Evolutionary conservation across 2,888 invertebrate genomes (phyloP).

Genomic region (Dynastes grantii): DNA sequence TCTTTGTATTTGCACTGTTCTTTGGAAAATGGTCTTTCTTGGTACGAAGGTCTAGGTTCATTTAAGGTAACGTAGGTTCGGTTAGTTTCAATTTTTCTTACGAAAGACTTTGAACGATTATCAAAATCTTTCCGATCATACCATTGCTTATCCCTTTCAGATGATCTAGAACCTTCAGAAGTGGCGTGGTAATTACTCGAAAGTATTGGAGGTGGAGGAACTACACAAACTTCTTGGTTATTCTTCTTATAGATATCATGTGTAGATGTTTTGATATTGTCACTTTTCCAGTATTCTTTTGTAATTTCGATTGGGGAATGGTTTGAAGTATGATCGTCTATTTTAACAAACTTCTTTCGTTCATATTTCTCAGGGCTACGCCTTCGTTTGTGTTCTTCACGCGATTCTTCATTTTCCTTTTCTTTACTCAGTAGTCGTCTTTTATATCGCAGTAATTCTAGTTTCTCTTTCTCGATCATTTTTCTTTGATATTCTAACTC

Average conservation of each 20-base stretch:
- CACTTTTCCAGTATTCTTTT: conserved; percentile 46
- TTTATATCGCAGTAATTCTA: conserved; percentile 48
- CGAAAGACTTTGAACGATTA: conserved; percentile 25
- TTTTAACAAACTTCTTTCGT: conserved; percentile 31
- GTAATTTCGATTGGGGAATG: conserved; percentile 16
- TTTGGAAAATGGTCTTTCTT: conserved; percentile 34
- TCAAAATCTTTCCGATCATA: conserved; percentile 43
- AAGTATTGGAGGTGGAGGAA: conserved; percentile 48
- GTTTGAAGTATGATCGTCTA: conserved; percentile 31
- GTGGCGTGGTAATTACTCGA: conserved; percentile 39
- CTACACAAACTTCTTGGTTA: conserved; percentile 38
- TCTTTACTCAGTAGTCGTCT: conserved; percentile 24
- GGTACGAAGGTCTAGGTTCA: conserved; percentile 18
- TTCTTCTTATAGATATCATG: conserved; percentile 35
- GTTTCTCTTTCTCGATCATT: conserved; percentile 54
- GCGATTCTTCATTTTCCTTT: conserved; percentile 12
- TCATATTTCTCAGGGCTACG: conserved; percentile 26
- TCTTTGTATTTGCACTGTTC: conserved; percentile 47
- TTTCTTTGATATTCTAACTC: conserved; percentile 54
- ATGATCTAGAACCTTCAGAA: conserved; percentile 19
- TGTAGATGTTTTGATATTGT: conserved; percentile 15
- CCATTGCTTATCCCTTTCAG: conserved; percentile 47
- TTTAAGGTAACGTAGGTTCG: conserved; percentile 4
- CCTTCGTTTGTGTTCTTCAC: conserved; percentile 46
- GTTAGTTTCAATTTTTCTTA: conserved; percentile 28